phyloP scores from a whole-genome alignment of 2,113 vertebrate species.

The Panthera uncia region DNA sequence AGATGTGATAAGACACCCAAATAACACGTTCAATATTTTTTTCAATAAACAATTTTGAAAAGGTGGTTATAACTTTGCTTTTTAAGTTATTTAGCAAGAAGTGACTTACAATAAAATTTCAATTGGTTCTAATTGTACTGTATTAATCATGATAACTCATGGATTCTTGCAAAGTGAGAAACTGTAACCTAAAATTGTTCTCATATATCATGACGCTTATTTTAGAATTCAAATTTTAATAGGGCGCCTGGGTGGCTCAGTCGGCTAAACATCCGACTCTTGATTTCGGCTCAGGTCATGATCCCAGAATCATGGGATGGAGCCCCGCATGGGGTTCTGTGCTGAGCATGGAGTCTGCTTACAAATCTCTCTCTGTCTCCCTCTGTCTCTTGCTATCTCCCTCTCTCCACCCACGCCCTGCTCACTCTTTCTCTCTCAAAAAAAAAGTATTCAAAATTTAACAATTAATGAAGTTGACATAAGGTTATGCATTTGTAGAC shows the following conservation, averaged over 20 bases:
- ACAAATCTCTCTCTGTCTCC: no score
- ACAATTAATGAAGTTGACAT: constrained; percentile 53
- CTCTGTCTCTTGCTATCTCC: no score
- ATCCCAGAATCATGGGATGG: no score
- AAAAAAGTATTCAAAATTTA: constrained; percentile 40
- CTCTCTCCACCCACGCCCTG: no score
- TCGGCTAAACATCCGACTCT: no score
- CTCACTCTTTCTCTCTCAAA: no score
- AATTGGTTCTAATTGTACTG: not conserved
- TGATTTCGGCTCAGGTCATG: no score
- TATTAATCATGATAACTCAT: constrained; percentile 38
- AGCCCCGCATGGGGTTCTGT: no score
- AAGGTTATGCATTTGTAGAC: constrained; percentile 37
- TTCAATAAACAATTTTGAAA: constrained; percentile 29
- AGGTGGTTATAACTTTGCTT: not conserved
- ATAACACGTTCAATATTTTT: not conserved
- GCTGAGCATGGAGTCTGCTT: no score
- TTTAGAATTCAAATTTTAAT: constrained; percentile 57
- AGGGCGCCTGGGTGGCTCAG: no score
- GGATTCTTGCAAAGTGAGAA: constrained; percentile 4
- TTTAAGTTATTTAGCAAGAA: constrained; percentile 35
- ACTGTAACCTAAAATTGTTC: not conserved
- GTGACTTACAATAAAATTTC: constrained; percentile 17
- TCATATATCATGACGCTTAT: constrained; percentile 7
- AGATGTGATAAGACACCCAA: not conserved